These are phyloP conservation scores for Thymelicus sylvestris DNA, from an alignment of 2,888 invertebrate species.

Conservation along the genomic window DNA sequence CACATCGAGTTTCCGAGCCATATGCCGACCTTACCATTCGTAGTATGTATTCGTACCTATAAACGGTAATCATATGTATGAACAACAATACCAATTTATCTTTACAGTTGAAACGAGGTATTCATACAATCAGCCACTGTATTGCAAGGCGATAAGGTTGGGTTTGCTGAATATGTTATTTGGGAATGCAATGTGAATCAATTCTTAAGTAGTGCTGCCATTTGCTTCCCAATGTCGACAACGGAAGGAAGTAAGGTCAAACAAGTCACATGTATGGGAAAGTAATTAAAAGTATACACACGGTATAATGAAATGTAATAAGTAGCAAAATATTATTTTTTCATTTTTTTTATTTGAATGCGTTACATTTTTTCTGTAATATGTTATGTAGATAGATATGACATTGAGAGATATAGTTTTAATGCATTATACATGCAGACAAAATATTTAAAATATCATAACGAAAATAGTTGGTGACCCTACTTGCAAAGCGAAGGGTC, in stretches of 20 bases:
- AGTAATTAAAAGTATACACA: slow-evolving; percentile 15
- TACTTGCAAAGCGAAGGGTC: no score
- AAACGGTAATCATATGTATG: slow-evolving; percentile 27
- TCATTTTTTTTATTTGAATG: no score
- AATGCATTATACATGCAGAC: no score
- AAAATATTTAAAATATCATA: no score
- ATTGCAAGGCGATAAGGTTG: not conserved
- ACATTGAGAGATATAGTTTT: no score
- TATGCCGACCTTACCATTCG: slow-evolving; percentile 31
- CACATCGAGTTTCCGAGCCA: slow-evolving; percentile 24
- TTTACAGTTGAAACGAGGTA: not conserved
- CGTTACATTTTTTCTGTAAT: no score
- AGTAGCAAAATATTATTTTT: no score
- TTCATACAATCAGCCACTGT: not conserved
- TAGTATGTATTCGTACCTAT: slow-evolving; percentile 17
- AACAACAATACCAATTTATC: not conserved
- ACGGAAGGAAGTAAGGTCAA: slow-evolving; percentile 62
- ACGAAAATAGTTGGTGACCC: no score
- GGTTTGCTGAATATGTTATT: not conserved
- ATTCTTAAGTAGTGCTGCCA: slow-evolving; percentile 46
- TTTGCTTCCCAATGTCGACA: slow-evolving; percentile 54
- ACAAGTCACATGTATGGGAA: slow-evolving; percentile 44
- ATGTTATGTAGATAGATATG: no score
- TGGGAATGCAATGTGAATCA: not conserved
- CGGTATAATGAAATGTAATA: not conserved